Percentiles rank a stretch among this genome's conserved stretches.
Evolutionary conservation across 2,888 invertebrate species (phyloP).

Genomic region (Megamerina dolium): DNA sequence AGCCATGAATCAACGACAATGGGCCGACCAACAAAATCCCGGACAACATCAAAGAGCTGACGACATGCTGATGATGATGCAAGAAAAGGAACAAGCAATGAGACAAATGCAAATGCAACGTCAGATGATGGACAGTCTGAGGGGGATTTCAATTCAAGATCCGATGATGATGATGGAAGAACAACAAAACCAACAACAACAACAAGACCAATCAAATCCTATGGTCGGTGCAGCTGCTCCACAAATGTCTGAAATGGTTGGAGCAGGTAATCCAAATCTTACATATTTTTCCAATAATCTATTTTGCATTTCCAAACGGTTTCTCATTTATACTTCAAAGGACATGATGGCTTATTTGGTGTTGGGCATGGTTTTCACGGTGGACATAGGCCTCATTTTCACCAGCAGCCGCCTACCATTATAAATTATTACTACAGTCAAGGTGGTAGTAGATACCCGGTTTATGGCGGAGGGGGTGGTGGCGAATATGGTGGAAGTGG

Average conservation of each 20-base stretch:
- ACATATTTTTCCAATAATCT: too few species aligned
- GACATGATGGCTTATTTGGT: slow-evolving; percentile 19
- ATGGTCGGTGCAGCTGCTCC: slow-evolving; percentile 27
- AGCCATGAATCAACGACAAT: slow-evolving; percentile 1
- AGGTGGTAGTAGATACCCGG: slow-evolving; percentile 5
- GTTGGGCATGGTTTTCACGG: slow-evolving; percentile 15
- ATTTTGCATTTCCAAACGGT: too few species aligned
- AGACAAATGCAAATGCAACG: slow-evolving; percentile 2
- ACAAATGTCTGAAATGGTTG: slow-evolving; percentile 29
- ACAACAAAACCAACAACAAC: not conserved
- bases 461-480: slow-evolving; percentile 5
- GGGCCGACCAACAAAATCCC: slow-evolving; percentile 3
- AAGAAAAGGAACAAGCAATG: not conserved
- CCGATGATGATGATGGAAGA: slow-evolving; percentile 10
- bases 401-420: slow-evolving; percentile 17
- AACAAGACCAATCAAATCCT: not conserved
- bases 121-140: not conserved
- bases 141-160: too few species aligned
- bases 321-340: too few species aligned
- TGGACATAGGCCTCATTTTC: not conserved
- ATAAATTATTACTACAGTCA: slow-evolving; percentile 33
- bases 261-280: too few species aligned
- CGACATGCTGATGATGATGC: not conserved
- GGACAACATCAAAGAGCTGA: not conserved
- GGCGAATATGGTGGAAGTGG: not conserved